A percentile compares a stretch with the other conserved stretches of the same genome.
These are phyloP conservation scores for Pongo pygmaeus DNA, from an alignment of 2,113 vertebrate genomes.

Conservation along the genomic window DNA sequence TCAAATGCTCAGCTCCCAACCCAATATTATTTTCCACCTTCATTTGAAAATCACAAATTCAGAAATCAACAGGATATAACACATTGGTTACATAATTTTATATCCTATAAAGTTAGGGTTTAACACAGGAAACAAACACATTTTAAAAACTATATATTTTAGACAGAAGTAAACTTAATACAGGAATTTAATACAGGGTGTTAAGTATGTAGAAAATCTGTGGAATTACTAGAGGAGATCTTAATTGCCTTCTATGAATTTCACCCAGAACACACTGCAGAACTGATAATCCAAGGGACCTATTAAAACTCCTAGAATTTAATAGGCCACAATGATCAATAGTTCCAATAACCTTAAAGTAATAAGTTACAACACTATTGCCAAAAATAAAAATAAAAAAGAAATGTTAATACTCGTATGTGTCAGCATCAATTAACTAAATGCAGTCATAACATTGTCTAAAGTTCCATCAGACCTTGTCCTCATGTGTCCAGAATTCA, in stretches of 20 bases:
- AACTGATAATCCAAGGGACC: background rate
- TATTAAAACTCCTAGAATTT: background rate
- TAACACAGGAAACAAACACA: background rate
- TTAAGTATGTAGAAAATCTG: background rate
- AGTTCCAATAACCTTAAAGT: background rate
- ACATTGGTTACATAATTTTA: background rate
- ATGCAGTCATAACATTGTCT: background rate
- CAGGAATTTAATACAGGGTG: background rate
- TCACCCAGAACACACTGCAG: background rate
- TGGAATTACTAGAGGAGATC: background rate
- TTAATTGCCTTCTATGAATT: background rate
- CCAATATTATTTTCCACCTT: background rate
- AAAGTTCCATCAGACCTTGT: background rate
- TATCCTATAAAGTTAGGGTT: background rate
- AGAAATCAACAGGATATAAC: background rate
- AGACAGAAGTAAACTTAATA: background rate
- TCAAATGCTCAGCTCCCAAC: background rate
- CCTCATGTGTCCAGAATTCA: too few species aligned
- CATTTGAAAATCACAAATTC: background rate
- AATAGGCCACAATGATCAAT: background rate
- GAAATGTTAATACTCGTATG: background rate
- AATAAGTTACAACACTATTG: background rate
- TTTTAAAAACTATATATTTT: background rate
- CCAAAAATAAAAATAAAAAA: background rate
- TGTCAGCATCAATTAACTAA: background rate